Evolutionary conservation across 2,113 vertebrate species (phyloP), one percentile per base, ranked within the genome.

Genomic region (Sorex fumeus): DNA sequence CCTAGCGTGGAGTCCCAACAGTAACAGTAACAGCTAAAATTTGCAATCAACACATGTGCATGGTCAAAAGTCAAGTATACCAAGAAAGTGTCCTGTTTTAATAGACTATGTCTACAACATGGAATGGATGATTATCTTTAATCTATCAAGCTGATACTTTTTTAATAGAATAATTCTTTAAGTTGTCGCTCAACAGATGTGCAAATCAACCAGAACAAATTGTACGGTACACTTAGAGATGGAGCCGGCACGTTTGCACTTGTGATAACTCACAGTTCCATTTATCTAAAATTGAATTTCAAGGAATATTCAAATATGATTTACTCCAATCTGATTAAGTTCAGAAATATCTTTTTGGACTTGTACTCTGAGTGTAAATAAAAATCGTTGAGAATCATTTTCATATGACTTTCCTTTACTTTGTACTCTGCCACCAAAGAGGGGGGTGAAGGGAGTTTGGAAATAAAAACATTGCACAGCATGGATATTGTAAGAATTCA

Each of bases 271-370:
- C n/a, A 5, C 27, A 87, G 80, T 83, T 80, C 64, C 32, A 76
- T 83, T 95, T 96, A 95, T 95, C 84, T 96, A 80, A 96, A 96
- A 96, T 95, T 94, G 88, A 95, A 96, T 94, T 95, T 95, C 87
- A 95, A 85, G 64, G 53, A 93, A 69, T 87, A 95, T 94, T 96
- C 77, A 82, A 90, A 95, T 88, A 82, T 64, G 77, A 89, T 85
- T 94, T 91, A 28, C 60, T 91, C 72, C 90, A 71, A 79, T 86
- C 66, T 94, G 70, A 93, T 84, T 93, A 72, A 84, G 19, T 34
- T 75, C 57, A 69, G 34, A 81, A 80, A 53, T 89, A 40, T 77
- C n/a, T 57, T 84, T 95, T 84, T 47, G 95, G 40, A 66, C 57
- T 93, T 95, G 30, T 93, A 88, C 76, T 87, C 13, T 94, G 28